These are phyloP conservation scores for Anorthoa munda DNA, from an alignment of 2,888 invertebrate genomes.

Conservation along the genomic window DNA sequence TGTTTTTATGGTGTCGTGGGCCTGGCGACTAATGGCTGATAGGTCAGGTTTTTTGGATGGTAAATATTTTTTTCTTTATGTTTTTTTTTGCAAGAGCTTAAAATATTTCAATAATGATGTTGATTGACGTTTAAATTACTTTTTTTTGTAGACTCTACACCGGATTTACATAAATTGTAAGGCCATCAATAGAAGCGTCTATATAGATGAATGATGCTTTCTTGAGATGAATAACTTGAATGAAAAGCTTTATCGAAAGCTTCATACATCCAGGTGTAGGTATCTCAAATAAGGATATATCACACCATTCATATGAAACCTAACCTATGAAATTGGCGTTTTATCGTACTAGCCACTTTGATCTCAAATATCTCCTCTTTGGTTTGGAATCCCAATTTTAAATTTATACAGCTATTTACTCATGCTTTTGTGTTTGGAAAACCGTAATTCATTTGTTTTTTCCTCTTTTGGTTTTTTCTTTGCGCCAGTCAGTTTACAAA, in stretches of 20 bases:
- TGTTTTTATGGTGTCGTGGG: not conserved
- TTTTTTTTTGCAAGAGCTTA: not conserved
- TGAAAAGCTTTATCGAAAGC: slow-evolving; percentile 4
- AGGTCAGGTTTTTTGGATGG: slow-evolving; percentile 15
- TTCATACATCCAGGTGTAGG: slow-evolving; percentile 24
- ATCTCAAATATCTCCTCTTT: no score
- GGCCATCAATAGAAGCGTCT: slow-evolving; percentile 1
- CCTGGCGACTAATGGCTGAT: not conserved
- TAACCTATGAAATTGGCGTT: no score
- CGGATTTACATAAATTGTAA: slow-evolving; percentile 6
- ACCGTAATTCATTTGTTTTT: no score
- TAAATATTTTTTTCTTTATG: not conserved
- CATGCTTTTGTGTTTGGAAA: no score
- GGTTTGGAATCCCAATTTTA: no score
- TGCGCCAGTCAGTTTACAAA: no score
- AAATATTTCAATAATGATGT: not conserved
- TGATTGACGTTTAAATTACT: slow-evolving; percentile 22
- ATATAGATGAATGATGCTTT: slow-evolving; percentile 3
- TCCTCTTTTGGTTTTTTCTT: no score
- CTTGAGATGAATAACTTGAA: not conserved
- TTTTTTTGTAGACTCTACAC: slow-evolving; percentile 20
- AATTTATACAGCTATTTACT: no score
- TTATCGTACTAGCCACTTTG: no score
- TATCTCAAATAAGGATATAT: slow-evolving; percentile 21
- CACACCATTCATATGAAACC: slow-evolving; percentile 14